Evolutionary conservation across 2,113 vertebrate species (phyloP).

Genomic region (Hystrix brachyura): DNA sequence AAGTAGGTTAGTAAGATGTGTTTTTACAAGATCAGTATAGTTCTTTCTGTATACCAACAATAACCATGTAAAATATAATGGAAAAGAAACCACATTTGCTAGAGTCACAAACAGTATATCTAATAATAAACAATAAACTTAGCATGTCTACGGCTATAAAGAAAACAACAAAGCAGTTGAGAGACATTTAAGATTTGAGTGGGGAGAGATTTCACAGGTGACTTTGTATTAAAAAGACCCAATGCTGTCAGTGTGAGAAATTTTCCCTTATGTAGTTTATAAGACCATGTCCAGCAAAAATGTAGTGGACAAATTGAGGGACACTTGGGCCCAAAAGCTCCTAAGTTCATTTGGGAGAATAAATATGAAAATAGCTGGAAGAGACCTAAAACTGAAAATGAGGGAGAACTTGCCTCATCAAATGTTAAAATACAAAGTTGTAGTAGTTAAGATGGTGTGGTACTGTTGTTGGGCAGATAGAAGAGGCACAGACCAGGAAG

Average conservation of each 20-base stretch:
- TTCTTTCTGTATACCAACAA: not conserved
- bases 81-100: not conserved
- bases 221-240: not conserved
- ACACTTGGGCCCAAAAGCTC: not conserved
- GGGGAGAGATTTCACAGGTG: not conserved
- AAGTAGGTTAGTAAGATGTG: not conserved
- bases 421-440: not conserved
- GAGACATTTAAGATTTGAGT: not conserved
- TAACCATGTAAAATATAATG: not conserved
- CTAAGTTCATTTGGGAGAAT: not conserved
- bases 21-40: not conserved
- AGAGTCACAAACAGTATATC: not conserved
- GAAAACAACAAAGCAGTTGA: not conserved
- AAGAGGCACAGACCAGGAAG: not conserved
- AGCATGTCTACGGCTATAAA: not conserved
- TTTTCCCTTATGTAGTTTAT: not conserved
- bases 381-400: not conserved
- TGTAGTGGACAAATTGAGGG: not conserved
- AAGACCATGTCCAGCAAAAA: not conserved
- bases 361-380: not conserved
- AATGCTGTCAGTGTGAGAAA: not conserved
- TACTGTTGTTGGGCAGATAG: not conserved
- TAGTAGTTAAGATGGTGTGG: not conserved
- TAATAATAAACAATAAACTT: not conserved
- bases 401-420: not conserved